Percentiles rank a stretch among this genome's conserved stretches.
phyloP scores from a whole-genome alignment of 2,888 invertebrate genomes.

The Peribatodes rhomboidaria region DNA sequence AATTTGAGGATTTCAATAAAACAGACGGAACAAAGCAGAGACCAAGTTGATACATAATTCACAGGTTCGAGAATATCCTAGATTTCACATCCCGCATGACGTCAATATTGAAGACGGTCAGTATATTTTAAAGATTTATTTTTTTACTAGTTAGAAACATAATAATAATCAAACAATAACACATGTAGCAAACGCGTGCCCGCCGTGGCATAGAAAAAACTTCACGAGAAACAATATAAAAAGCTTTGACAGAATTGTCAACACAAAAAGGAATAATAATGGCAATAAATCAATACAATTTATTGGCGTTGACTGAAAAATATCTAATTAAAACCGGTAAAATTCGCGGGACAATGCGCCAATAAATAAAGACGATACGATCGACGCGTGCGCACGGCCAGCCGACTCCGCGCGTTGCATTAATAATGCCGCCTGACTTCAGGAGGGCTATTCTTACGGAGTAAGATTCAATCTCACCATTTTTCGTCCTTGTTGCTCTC shows the following conservation, averaged over 20 bases:
- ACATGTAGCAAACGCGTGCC: too few relatives aligned
- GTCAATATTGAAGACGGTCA: neutral
- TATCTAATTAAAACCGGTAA: constrained; percentile 57
- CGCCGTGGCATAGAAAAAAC: too few relatives aligned
- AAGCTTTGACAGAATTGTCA: neutral
- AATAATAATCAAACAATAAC: too few relatives aligned
- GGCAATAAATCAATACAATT: constrained; percentile 30
- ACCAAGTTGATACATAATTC: neutral
- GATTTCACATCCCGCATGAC: neutral
- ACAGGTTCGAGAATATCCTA: neutral
- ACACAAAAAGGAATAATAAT: constrained; percentile 5
- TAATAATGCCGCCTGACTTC: constrained; percentile 43
- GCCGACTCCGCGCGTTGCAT: constrained; percentile 40
- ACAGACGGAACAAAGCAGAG: too few relatives aligned
- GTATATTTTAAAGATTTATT: too few relatives aligned
- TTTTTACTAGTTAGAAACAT: too few relatives aligned
- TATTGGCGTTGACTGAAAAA: constrained; percentile 35
- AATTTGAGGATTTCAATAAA: constrained; percentile 18
- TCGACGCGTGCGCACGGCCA: constrained; percentile 59
- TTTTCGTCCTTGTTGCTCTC: too few relatives aligned
- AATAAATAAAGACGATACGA: constrained; percentile 68
- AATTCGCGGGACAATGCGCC: constrained; percentile 61
- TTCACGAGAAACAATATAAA: too few relatives aligned
- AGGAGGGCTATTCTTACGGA: too few relatives aligned
- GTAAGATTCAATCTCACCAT: too few relatives aligned